Evolutionary conservation across 2,113 vertebrate genomes (phyloP).

Genomic region (Pipa parva): DNA sequence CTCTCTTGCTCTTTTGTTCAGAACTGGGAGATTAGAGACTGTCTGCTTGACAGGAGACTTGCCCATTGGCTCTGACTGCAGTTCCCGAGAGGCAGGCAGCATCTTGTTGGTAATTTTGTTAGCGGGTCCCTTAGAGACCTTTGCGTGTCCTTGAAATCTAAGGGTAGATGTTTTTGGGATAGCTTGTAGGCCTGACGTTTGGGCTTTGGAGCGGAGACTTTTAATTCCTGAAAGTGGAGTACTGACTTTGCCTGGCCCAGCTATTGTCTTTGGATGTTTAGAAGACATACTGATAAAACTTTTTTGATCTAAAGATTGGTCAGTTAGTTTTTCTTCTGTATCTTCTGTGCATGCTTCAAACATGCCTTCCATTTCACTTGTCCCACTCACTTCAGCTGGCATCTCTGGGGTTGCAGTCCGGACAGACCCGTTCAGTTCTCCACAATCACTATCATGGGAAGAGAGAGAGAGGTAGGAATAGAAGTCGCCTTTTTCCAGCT

Average conservation of each 20-base stretch:
- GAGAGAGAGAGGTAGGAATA: constrained; percentile 96
- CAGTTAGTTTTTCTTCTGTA: constrained; percentile 59
- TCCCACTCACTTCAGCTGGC: constrained; percentile 60
- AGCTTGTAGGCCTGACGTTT: constrained; percentile 10
- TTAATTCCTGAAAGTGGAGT: background rate
- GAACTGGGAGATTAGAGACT: constrained; percentile 27
- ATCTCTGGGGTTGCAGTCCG: constrained; percentile 72
- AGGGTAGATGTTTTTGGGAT: background rate
- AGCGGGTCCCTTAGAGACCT: constrained; percentile 3
- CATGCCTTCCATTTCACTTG: constrained; percentile 82
- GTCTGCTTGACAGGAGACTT: constrained; percentile 15
- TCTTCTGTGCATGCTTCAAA: constrained; percentile 82
- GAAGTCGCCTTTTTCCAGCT: constrained; percentile 89
- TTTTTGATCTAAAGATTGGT: background rate
- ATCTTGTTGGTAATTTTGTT: constrained; percentile 17
- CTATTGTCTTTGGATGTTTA: background rate
- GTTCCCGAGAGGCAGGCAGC: constrained; percentile 12
- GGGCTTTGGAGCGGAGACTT: constrained; percentile 7
- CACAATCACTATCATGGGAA: constrained; percentile 97
- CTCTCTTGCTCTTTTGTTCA: constrained; percentile 31
- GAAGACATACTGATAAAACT: background rate
- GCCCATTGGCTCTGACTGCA: background rate
- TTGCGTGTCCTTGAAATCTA: constrained; percentile 16
- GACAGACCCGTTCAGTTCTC: constrained; percentile 80
- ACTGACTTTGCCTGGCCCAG: background rate